These are phyloP conservation scores for Sinocyclocheilus anshuiensis DNA, from an alignment of 2,113 vertebrate species.

Conservation along the genomic window DNA sequence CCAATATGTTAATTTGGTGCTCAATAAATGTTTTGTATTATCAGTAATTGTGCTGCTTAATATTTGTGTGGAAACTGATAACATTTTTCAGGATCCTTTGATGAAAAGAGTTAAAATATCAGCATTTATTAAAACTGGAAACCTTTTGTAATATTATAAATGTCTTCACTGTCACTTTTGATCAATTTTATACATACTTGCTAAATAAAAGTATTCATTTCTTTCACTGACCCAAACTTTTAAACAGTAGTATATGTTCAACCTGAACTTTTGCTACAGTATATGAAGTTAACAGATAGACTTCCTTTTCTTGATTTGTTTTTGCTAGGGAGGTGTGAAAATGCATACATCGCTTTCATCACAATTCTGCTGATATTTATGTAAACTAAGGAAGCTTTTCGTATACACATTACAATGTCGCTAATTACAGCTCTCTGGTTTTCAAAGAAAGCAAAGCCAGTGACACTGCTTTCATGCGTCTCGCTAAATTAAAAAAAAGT, in stretches of 20 bases:
- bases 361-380: neutral
- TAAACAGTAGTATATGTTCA: neutral
- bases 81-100: neutral
- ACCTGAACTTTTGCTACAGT: neutral
- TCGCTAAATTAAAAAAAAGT: neutral
- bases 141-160: neutral
- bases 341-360: neutral
- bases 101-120: neutral
- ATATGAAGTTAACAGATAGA: neutral
- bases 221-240: neutral
- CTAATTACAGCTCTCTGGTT: neutral
- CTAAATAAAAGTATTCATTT: too few species aligned
- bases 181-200: neutral
- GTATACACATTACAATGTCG: neutral
- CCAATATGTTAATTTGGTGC: neutral
- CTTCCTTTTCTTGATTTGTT: neutral
- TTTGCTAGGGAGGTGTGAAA: neutral
- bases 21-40: neutral
- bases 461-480: neutral
- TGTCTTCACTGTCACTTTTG: neutral
- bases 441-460: neutral
- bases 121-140: neutral
- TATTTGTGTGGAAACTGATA: neutral
- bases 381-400: neutral
- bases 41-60: neutral